Base-by-base conservation (phyloP, 2,797 vertebrate genomes). In the Tokudaia tokunoshimensis region DNA sequence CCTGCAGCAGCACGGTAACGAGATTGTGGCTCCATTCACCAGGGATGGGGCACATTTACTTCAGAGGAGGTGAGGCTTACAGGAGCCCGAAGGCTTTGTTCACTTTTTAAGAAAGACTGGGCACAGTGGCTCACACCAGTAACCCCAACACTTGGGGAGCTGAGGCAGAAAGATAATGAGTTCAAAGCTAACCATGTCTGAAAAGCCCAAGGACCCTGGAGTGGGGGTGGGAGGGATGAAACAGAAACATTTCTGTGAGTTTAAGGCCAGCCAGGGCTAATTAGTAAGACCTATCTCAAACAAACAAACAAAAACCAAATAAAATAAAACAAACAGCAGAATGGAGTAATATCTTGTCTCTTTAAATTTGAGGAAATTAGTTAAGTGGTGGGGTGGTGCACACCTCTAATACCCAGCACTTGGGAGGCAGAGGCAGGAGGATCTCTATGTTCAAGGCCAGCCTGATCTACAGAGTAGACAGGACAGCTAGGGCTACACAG, bases 41-140 rank as follows among this genome's bases (percentile, higher is more conserved):
- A 24, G 44, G 17, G 26, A 59, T 8, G 17, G 11, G n/a, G 26
- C 76, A 90, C 61, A 61, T 41, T 94, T 34, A n/a, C 61, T 14
- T 95, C 85, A 88, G 74, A 95, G 34, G 26, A 74, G 59, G 63
- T 19, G 41, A 74, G 72, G n/a, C 85, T 86, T 83, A 72, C 29
- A 92, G 67, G 87, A 84, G 57, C 29, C 81, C 31, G 55, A n/a
- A 79, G 37, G 14, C 55, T 89, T 29, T 74, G 31, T 88, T 63
- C 61, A 63, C 47, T 34, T 91, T 83, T 92, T 92, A 88, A 61
- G 90, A 44, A 94, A 83, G 10, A 47, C 9, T 52, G 15, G 31
- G 19, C 20, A 63, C 20, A 34, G 41, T 50, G 57, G 41, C 63
- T 34, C 19, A 83, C 9, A 15, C 52, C 79, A n/a, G 19, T 55